phyloP scores from a whole-genome alignment of 2,113 vertebrate species.

The Anser cygnoides region DNA sequence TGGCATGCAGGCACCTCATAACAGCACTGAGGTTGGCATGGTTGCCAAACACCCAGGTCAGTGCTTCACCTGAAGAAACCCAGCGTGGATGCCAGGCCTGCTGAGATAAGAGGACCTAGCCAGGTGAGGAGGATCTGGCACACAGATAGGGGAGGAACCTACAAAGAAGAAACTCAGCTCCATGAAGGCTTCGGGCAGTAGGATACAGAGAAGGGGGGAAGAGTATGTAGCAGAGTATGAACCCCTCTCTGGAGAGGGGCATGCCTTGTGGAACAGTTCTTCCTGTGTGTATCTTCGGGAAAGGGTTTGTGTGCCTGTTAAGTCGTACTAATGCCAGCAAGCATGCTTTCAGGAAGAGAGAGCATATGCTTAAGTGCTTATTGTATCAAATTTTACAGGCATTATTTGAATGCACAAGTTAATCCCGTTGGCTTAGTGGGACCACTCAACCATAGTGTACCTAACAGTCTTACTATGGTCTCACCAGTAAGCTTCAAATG shows the following conservation, averaged over 20 bases:
- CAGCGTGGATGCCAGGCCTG: background rate
- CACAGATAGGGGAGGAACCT: background rate
- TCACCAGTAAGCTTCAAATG: background rate
- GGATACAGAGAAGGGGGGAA: background rate
- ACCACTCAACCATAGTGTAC: background rate
- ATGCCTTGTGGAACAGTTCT: conserved; percentile 14
- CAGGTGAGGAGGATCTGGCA: background rate
- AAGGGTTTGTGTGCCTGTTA: background rate
- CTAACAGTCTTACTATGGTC: background rate
- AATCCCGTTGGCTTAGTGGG: background rate
- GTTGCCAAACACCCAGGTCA: background rate
- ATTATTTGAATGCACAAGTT: background rate
- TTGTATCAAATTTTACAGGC: background rate
- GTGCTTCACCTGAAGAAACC: background rate
- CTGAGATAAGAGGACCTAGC: background rate
- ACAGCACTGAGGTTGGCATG: background rate
- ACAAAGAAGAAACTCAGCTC: background rate
- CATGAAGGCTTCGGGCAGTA: background rate
- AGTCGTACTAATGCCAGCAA: background rate
- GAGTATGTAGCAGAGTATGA: background rate
- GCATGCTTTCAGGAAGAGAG: background rate
- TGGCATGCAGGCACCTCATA: fast-evolving
- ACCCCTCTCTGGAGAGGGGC: background rate
- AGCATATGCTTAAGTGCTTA: background rate
- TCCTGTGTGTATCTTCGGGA: background rate